Percentiles rank a stretch among this genome's conserved stretches.
Evolutionary conservation across 2,113 vertebrate species (phyloP).

Genomic region (Telmatochromis brichardi): DNA sequence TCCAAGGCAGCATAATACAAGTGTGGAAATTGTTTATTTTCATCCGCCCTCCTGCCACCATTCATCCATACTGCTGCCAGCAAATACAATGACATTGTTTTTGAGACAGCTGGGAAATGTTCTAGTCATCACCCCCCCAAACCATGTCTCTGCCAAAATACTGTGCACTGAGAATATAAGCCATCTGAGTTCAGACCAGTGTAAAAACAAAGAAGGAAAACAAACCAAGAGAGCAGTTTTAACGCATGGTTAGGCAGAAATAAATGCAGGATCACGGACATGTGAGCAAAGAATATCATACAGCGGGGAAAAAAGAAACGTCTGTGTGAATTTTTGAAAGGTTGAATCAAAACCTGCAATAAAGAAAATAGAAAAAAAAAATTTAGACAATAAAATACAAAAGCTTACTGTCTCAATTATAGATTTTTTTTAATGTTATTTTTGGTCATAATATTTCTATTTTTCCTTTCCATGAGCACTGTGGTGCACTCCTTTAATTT

Average conservation of each 20-base stretch:
- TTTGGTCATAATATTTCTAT: neutral
- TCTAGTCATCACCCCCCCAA: conserved; percentile 37
- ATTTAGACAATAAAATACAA: neutral
- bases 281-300: neutral
- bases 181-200: neutral
- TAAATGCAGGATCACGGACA: neutral
- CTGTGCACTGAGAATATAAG: conserved; percentile 3
- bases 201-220: neutral
- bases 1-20: conserved; percentile 45
- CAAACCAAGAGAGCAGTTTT: neutral
- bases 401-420: neutral
- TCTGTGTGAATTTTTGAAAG: neutral
- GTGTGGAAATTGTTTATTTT: conserved; percentile 54
- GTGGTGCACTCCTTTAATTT: neutral
- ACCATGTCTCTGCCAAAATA: conserved; percentile 18
- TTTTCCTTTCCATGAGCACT: neutral
- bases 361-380: neutral
- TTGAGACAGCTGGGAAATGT: conserved; percentile 53
- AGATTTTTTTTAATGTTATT: neutral
- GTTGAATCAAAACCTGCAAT: neutral
- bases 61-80: conserved; percentile 48
- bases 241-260: neutral
- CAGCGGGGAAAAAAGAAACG: neutral
- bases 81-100: conserved; percentile 58
- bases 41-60: conserved; percentile 46